phyloP scores from a whole-genome alignment of 2,797 vertebrate genomes.

The Lophura swinhoii region DNA sequence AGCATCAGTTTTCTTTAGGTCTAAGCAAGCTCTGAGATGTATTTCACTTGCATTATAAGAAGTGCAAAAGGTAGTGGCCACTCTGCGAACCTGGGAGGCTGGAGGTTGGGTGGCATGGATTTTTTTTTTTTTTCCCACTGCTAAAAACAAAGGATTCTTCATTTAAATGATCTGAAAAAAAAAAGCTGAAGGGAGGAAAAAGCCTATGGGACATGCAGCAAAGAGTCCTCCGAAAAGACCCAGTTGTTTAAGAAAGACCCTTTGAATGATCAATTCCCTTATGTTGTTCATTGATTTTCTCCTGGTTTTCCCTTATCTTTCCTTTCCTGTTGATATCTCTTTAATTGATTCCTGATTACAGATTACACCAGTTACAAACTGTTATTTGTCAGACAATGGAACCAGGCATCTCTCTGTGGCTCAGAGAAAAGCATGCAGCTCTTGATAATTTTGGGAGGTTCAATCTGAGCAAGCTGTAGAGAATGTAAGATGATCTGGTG shows the following conservation, averaged over 20 bases:
- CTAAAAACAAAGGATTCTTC: background rate
- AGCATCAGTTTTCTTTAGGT: conserved; percentile 15
- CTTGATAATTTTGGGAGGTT: conserved; percentile 24
- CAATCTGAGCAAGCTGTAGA: background rate
- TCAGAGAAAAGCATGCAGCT: background rate
- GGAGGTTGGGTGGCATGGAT: background rate
- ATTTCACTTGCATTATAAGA: background rate
- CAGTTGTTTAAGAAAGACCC: conserved; percentile 18
- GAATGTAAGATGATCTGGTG: background rate
- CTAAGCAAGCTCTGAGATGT: background rate
- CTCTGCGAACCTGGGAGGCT: background rate
- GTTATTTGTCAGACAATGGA: conserved; percentile 56
- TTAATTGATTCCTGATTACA: conserved; percentile 73
- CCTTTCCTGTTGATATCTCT: conserved; percentile 58
- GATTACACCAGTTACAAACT: conserved; percentile 63
- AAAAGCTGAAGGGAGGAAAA: background rate
- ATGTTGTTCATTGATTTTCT: conserved; percentile 68
- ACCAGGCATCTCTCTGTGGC: background rate
- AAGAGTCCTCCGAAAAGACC: background rate
- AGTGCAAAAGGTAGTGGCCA: background rate
- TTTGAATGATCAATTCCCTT: conserved; percentile 53
- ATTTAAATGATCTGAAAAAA: background rate
- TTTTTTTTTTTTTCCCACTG: background rate
- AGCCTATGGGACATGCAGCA: background rate
- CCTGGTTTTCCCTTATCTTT: conserved; percentile 57